phyloP scores from a whole-genome alignment of 2,797 vertebrate species.

The Crocodylus rhombifer region DNA sequence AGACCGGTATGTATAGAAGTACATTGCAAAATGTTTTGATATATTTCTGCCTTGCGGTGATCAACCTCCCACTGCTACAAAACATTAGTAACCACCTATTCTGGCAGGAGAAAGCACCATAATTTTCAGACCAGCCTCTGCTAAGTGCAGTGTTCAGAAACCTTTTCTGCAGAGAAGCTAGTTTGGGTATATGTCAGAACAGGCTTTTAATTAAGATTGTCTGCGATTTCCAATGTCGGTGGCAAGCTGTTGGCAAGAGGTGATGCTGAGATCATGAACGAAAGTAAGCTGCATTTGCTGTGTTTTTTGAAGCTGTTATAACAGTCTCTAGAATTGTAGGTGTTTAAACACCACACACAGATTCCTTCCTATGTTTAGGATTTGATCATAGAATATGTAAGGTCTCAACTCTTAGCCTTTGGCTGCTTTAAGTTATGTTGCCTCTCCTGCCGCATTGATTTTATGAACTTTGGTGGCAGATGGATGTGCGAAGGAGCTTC shows the following conservation, averaged over 20 bases:
- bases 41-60: background rate
- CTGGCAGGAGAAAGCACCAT: background rate
- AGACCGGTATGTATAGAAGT: slow-evolving; percentile 88
- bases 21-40: background rate
- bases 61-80: background rate
- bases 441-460: background rate
- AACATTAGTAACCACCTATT: background rate
- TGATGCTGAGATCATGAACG: background rate
- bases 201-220: background rate
- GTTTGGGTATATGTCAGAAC: background rate
- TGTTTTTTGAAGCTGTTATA: background rate
- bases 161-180: background rate
- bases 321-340: too few relatives aligned
- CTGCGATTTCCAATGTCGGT: background rate
- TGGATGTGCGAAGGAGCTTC: slow-evolving; percentile 16
- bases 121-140: background rate
- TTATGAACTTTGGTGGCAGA: background rate
- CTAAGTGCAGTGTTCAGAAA: too few relatives aligned
- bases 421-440: background rate
- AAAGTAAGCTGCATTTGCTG: background rate
- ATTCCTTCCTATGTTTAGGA: too few relatives aligned
- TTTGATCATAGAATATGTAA: too few relatives aligned
- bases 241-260: background rate
- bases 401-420: too few relatives aligned
- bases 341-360: background rate